Base-by-base conservation (phyloP, 2,797 vertebrate species). In the Mormyrus proboscirostris region DNA sequence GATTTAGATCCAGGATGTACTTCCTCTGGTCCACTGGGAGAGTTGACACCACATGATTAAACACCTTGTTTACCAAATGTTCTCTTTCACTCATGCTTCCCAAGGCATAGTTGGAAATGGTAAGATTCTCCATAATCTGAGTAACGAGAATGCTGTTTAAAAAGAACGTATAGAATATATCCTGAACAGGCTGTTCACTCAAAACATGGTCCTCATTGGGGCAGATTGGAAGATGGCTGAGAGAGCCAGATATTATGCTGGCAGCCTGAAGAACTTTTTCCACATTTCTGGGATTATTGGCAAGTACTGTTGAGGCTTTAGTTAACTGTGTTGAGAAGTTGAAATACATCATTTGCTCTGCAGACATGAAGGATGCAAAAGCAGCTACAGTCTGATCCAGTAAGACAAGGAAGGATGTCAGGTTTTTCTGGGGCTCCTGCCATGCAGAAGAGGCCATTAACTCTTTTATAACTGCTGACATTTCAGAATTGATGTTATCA, bases 311-410 rank as follows among this genome's bases (percentile, higher is more conserved):
- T 59, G 93, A 91, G 0, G 87, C 92, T 91, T 92, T 89, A 57
- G 91, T 85, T 85, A 94, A 91, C 88, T 92, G 90, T 85, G 85
- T 82, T 82, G 92, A 92, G 44, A 91, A 89, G 89, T 93, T 93
- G 16, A 93, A 90, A 88, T 90, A 93, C 38, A 88, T 53, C 7
- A 87, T 55, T 76, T 91, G 88, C 47, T 93, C 88, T 51, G 59
- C 49, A 82, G 92, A 69, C 57, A 93, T 88, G 65, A 93, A 25
- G 6, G 91, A 90, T 22, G 88, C 19, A 2, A 94, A 88, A 9
- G 62, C 73, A n/a, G 69, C 88, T 8, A 55, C 33, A 14, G 90
- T 91, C 89, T 92, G 92, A 88, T 93, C 87, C 22, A 93, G 33
- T 16, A 88, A 90, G 47, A 79, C 59, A 50, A 92, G 87, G 87